Evolutionary conservation across 1,140 invertebrate species (phyloP), one percentile per base, ranked within the genome.

Genomic region (Doryteuthis pealeii): DNA sequence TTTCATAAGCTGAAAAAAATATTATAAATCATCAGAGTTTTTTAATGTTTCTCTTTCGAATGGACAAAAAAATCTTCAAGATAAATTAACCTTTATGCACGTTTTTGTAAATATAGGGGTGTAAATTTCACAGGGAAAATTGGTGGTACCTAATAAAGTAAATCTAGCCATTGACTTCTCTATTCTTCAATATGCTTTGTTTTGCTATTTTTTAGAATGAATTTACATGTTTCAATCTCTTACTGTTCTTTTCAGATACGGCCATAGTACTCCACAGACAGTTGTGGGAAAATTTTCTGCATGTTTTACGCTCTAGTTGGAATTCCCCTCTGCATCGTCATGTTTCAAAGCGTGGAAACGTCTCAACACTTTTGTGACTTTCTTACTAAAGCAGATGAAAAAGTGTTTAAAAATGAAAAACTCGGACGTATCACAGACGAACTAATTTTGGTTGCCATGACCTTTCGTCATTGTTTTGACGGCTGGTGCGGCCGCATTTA

Each of bases 361-460:
- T 18, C 79, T 89, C 43, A 89, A 89, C 80, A 86, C 83, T 8
- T 85, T 89, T 73, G 82, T 89, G 62, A 87, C 86, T 1, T 89
- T 82, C 76, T 67, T 87, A 3, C 70, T 88, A 22, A 83, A 82
- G 75, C 80, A 84, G 35, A 76, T 85, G 72, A 84, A 86, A 73
- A 86, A 86, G 69, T 86, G 85, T 72, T 82, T 87, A 43, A 79
- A 80, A 40, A 72, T 85, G 49, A 84, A 84, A 67, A 84, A 83
- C 65, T 76, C 78, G 5, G 85, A 87, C 32, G 97, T 97, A 6
- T 97, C 96, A 0, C 96, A 99, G 88, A 97, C 97, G 88, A 97
- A 99, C 90, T 99, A 26, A 99, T 99, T 90, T 94, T 84, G 83
- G 95, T 97, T 68, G 97, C 96, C 32, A 95, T 95, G 40, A 96